Conservation (phyloP, 2,113 vertebrate genomes). For the Ptilonorhynchus violaceus region DNA sequence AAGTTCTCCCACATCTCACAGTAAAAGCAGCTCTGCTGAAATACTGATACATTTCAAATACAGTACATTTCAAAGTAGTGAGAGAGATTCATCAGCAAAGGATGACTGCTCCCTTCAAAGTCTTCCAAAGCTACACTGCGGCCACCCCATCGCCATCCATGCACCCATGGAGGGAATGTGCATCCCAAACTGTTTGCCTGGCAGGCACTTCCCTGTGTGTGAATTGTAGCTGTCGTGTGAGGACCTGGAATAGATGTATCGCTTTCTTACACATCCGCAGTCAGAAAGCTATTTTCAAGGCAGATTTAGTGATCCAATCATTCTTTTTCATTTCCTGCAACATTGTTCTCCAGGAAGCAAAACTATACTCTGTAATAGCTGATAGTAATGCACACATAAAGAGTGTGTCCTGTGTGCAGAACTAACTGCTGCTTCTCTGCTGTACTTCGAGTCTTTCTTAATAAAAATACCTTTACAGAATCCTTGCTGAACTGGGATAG, state of each 20-base stretch:
- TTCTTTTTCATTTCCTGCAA: neutral
- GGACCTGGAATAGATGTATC: neutral
- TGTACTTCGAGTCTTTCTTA: neutral
- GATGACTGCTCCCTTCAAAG: neutral
- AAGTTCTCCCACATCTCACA: neutral
- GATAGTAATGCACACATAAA: neutral
- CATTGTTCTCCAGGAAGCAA: neutral
- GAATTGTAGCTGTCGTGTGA: neutral
- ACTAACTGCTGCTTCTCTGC: neutral
- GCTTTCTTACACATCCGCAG: neutral
- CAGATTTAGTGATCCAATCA: neutral
- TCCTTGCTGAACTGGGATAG: neutral
- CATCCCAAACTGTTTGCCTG: neutral
- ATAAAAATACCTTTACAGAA: neutral
- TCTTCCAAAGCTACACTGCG: neutral
- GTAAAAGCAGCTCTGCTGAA: neutral
- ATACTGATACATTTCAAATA: neutral
- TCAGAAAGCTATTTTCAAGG: neutral
- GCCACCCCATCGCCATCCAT: too few relatives aligned
- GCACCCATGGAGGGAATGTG: neutral
- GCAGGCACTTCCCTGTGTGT: neutral
- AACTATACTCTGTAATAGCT: neutral
- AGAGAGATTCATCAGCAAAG: neutral
- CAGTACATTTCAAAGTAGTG: accelerated
- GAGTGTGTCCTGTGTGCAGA: neutral